A percentile compares a stretch with the other conserved stretches of the same genome.
Conservation (phyloP, 1,140 invertebrate species). For the Drosophila asahinai region DNA sequence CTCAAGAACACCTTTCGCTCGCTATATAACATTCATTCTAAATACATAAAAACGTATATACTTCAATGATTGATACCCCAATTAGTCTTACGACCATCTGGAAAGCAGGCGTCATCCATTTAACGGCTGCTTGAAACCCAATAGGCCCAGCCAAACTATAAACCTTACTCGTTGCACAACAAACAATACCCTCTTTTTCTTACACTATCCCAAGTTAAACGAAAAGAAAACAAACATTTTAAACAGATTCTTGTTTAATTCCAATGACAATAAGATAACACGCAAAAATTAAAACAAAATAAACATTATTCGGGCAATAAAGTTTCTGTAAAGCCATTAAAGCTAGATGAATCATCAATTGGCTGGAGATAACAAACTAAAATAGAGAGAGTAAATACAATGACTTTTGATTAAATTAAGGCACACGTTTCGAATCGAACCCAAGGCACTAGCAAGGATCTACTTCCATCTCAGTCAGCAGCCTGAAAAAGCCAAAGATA, state of each 20-base stretch:
- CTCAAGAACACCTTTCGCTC: too few relatives aligned
- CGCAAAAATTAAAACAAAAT: constrained; percentile 7
- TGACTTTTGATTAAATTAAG: constrained; percentile 1
- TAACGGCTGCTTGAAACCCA: background rate
- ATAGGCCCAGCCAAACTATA: background rate
- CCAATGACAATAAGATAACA: background rate
- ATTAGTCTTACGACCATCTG: constrained; percentile 20
- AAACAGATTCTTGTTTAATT: constrained; percentile 7
- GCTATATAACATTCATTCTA: background rate
- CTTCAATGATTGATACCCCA: background rate
- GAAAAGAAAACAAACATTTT: constrained; percentile 5
- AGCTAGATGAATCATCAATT: constrained; percentile 4
- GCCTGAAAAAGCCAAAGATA: constrained; percentile 24
- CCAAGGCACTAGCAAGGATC: constrained; percentile 1
- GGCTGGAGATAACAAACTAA: constrained; percentile 17
- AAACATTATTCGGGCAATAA: background rate
- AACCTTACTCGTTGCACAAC: background rate
- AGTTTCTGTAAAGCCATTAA: background rate
- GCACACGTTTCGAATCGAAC: background rate
- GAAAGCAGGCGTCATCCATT: constrained; percentile 1
- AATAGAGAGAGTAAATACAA: background rate
- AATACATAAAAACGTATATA: background rate
- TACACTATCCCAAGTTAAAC: background rate
- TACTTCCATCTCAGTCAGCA: constrained; percentile 44
- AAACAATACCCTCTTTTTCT: background rate